These are phyloP conservation scores for Stomatorhinus walkeri DNA, from an alignment of 2,797 vertebrate species.

Conservation along the genomic window DNA sequence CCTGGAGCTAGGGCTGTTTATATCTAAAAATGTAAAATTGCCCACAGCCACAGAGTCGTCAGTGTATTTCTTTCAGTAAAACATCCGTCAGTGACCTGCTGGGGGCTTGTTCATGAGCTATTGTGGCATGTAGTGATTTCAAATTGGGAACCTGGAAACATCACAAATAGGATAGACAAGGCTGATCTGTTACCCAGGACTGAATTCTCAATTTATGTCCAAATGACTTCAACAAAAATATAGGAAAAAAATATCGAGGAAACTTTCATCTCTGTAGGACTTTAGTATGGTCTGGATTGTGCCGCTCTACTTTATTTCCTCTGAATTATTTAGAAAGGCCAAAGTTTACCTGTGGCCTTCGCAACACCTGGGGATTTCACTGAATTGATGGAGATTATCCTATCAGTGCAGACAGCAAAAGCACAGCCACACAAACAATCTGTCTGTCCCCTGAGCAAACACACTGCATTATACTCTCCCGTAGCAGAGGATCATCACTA, in stretches of 20 bases:
- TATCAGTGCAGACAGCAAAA: neutral
- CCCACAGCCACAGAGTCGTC: neutral
- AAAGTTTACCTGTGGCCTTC: neutral
- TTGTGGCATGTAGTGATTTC: neutral
- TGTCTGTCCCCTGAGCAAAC: neutral
- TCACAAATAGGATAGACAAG: neutral
- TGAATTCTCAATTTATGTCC: neutral
- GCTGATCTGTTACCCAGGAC: neutral
- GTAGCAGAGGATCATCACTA: neutral
- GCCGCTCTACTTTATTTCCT: neutral
- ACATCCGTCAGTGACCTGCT: conserved; percentile 8
- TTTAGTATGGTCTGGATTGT: neutral
- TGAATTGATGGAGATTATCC: neutral
- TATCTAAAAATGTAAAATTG: conserved; percentile 11
- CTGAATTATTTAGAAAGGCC: neutral
- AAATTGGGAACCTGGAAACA: neutral
- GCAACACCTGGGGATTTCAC: neutral
- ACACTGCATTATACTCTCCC: neutral
- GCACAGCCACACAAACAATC: neutral
- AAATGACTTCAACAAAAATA: neutral
- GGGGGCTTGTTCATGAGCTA: conserved; percentile 9
- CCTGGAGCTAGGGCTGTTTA: conserved; percentile 5
- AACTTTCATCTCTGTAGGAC: neutral
- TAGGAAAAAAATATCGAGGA: neutral
- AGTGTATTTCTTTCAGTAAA: neutral